phyloP scores from a whole-genome alignment of 2,888 invertebrate species.

The Stenotaenia linearis region DNA sequence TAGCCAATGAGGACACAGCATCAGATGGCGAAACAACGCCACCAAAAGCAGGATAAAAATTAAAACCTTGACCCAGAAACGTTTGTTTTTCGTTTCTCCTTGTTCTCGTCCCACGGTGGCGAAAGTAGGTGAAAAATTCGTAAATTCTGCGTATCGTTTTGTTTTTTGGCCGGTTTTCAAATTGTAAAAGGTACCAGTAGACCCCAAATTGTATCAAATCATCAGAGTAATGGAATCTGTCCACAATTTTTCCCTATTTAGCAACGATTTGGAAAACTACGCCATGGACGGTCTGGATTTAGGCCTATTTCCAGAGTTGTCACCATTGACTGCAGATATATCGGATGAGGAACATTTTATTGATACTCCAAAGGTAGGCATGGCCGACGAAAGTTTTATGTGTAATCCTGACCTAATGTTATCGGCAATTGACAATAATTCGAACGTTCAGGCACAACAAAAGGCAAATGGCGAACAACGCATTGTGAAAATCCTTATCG shows the following conservation, averaged over 20 bases:
- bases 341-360: neutral
- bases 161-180: too few species aligned
- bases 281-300: neutral
- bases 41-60: neutral
- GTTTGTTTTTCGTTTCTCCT: neutral
- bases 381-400: neutral
- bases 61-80: neutral
- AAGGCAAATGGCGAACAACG: neutral
- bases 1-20: too few species aligned
- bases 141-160: neutral
- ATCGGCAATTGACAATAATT: neutral
- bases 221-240: neutral
- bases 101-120: neutral
- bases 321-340: neutral
- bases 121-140: too few species aligned
- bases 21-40: neutral
- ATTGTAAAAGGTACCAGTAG: neutral
- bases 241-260: neutral
- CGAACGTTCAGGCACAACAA: neutral
- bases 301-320: neutral
- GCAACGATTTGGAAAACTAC: neutral
- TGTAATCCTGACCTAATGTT: neutral
- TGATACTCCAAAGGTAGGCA: neutral
- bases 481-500: neutral
- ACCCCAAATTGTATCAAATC: neutral